Evolutionary conservation across 2,797 vertebrate species (phyloP).

Genomic region (Perodicticus potto): DNA sequence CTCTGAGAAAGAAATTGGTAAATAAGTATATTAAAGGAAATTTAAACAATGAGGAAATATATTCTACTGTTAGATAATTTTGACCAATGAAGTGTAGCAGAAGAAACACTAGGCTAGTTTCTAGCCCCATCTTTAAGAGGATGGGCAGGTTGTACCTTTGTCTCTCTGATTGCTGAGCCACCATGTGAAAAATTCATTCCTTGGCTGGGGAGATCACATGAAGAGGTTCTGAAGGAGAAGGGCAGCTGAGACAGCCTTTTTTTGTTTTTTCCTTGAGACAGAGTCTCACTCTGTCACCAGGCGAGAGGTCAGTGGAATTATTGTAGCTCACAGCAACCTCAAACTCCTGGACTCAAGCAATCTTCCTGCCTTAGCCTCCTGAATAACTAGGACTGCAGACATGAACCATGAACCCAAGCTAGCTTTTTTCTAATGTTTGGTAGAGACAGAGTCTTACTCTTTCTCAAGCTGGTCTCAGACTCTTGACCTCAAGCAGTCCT

Average conservation of each 20-base stretch:
- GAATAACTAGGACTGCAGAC: background rate
- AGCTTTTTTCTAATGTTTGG: background rate
- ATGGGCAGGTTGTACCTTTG: background rate
- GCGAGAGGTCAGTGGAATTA: background rate
- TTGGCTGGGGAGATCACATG: background rate
- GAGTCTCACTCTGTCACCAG: background rate
- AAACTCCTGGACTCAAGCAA: background rate
- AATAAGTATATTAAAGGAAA: slow-evolving; percentile 31
- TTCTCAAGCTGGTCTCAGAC: background rate
- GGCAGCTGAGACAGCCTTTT: background rate
- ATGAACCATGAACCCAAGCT: background rate
- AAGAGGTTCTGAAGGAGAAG: background rate
- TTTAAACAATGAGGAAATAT: background rate
- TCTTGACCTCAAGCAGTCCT: background rate
- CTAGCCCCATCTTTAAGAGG: background rate
- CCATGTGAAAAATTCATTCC: background rate
- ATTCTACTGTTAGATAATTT: background rate
- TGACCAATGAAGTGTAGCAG: background rate
- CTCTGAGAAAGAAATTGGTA: slow-evolving; percentile 40
- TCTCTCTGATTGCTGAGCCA: background rate
- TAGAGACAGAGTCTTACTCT: background rate
- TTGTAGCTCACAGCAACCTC: background rate
- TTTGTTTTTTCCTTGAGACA: background rate
- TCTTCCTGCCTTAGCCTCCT: background rate
- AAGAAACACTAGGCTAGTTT: background rate